These are phyloP conservation scores for Spicauda simplicius DNA, from an alignment of 2,888 invertebrate genomes.

Conservation along the genomic window DNA sequence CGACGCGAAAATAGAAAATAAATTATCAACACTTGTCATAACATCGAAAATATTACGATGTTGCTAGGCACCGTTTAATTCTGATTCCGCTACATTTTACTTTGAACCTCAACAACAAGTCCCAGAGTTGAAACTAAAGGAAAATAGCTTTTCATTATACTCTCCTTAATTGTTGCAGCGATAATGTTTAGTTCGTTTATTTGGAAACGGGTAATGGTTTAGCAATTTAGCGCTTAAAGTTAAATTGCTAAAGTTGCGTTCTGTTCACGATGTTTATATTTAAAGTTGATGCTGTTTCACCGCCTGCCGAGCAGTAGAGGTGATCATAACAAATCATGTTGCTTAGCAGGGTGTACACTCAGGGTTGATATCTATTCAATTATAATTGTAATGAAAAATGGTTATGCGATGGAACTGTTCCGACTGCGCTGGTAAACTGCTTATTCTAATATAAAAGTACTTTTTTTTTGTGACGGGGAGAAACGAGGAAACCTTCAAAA, in stretches of 20 bases:
- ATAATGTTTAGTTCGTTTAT: slow-evolving; percentile 76
- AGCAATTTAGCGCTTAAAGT: slow-evolving; percentile 38
- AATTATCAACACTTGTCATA: slow-evolving; percentile 78
- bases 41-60: slow-evolving; percentile 71
- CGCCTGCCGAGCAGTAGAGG: slow-evolving; percentile 72
- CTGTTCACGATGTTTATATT: slow-evolving; percentile 47
- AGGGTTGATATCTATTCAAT: not conserved
- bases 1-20: slow-evolving; percentile 51
- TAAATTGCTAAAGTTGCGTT: slow-evolving; percentile 51
- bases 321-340: slow-evolving; percentile 80
- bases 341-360: not conserved
- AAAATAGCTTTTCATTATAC: slow-evolving; percentile 60
- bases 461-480: too few relatives aligned
- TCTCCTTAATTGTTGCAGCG: slow-evolving; percentile 75
- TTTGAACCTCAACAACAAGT: slow-evolving; percentile 45
- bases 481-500: too few relatives aligned
- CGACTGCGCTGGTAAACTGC: too few relatives aligned
- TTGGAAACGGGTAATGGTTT: slow-evolving; percentile 47
- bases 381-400: not conserved
- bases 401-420: too few relatives aligned
- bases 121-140: slow-evolving; percentile 45
- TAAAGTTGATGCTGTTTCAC: slow-evolving; percentile 69
- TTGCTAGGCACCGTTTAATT: slow-evolving; percentile 62
- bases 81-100: slow-evolving; percentile 41
- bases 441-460: too few relatives aligned